Evolutionary conservation across 2,113 vertebrate genomes (phyloP).

Genomic region (Ifrita kowaldi): DNA sequence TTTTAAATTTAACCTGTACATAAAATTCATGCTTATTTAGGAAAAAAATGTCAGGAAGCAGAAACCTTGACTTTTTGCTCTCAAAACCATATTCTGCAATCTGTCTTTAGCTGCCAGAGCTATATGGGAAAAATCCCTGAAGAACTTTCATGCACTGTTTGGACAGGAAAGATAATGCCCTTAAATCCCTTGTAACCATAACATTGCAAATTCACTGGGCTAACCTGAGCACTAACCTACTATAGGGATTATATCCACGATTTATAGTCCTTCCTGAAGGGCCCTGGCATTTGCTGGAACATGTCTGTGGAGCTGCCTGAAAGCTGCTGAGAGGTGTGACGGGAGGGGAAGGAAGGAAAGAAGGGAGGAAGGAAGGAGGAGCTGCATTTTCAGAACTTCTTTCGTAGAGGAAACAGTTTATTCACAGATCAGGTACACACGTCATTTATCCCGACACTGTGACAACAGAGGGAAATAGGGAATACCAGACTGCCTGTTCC

Average conservation of each 20-base stretch:
- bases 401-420: slow-evolving; percentile 7
- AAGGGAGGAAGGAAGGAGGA: not conserved
- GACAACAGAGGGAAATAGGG: not conserved
- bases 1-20: not conserved
- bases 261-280: slow-evolving; percentile 20
- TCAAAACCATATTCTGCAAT: not conserved
- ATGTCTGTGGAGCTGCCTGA: not conserved
- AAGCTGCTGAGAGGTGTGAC: not conserved
- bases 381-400: slow-evolving; percentile 11
- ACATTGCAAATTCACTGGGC: slow-evolving; percentile 5
- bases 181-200: slow-evolving; percentile 49
- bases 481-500: not conserved
- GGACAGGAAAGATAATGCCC: slow-evolving; percentile 42
- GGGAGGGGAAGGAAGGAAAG: not conserved
- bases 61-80: not conserved
- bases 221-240: slow-evolving; percentile 35
- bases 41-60: not conserved
- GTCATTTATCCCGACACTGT: not conserved
- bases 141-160: slow-evolving; percentile 3
- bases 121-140: not conserved
- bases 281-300: slow-evolving; percentile 18
- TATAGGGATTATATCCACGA: not conserved
- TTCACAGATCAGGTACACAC: not conserved
- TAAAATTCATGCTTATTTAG: not conserved
- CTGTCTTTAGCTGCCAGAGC: not conserved